phyloP scores from a whole-genome alignment of 2,113 vertebrate genomes.

The Mystacornis crossleyi region DNA sequence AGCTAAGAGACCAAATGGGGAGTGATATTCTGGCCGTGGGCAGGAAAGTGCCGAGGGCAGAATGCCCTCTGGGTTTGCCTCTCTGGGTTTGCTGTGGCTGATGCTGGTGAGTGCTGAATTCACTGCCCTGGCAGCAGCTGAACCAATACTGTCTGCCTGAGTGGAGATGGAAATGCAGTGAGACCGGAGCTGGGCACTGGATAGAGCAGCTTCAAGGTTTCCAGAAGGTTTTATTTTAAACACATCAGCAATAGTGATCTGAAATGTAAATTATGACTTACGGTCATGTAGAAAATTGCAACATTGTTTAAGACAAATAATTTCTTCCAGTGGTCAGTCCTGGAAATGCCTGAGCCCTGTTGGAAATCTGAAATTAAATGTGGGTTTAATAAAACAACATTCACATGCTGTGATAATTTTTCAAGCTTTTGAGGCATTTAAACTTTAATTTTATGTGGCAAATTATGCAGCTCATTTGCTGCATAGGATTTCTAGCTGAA shows the following conservation, averaged over 20 bases:
- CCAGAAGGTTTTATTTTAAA: background rate
- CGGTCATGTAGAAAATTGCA: background rate
- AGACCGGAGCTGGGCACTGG: background rate
- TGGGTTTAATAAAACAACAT: background rate
- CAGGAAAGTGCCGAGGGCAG: background rate
- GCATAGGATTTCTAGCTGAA: background rate
- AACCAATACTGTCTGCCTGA: rapidly evolving
- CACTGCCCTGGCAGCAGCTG: background rate
- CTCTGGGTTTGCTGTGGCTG: background rate
- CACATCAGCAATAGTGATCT: background rate
- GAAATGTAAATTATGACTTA: background rate
- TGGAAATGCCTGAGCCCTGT: background rate
- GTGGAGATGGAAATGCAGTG: background rate
- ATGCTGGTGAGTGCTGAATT: background rate
- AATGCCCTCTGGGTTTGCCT: background rate
- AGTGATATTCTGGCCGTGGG: background rate
- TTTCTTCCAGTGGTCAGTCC: background rate
- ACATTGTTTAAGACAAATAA: background rate
- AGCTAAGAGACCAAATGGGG: background rate
- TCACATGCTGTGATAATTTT: background rate
- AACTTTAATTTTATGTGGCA: background rate
- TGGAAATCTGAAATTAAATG: background rate
- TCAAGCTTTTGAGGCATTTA: background rate
- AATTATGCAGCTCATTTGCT: background rate
- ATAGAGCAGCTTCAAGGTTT: background rate